Evolutionary conservation across 1,140 invertebrate genomes (phyloP).

Genomic region (Stenopsyche tienmushanensis): DNA sequence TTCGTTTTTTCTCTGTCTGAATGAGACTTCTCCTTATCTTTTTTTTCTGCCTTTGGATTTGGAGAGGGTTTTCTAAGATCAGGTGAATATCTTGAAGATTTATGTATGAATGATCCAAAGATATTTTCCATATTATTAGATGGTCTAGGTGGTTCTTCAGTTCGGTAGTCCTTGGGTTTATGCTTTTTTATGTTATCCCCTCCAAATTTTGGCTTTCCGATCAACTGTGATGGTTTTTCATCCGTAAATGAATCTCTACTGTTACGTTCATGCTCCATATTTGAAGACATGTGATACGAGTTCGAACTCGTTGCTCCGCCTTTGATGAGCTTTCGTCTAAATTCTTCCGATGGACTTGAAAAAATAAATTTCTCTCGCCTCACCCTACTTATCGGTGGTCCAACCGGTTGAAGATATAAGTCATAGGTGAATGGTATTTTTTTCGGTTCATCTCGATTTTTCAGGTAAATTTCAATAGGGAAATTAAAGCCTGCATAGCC

Average conservation of each 20-base stretch:
- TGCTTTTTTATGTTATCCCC: conserved; percentile 65
- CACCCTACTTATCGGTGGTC: conserved; percentile 66
- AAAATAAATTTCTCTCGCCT: conserved; percentile 78
- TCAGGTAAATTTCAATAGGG: conserved; percentile 88
- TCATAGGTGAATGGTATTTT: conserved; percentile 87
- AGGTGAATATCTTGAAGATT: conserved; percentile 64
- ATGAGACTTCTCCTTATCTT: conserved; percentile 59
- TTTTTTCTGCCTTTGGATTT: conserved; percentile 58
- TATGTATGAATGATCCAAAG: conserved; percentile 77
- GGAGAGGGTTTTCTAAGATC: conserved; percentile 62
- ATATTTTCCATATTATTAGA: conserved; percentile 72
- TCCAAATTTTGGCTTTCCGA: conserved; percentile 69
- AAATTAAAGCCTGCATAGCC: conserved; percentile 93
- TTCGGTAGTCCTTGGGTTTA: conserved; percentile 63
- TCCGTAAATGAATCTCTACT: conserved; percentile 56
- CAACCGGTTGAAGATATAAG: conserved; percentile 73
- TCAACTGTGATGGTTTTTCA: conserved; percentile 55
- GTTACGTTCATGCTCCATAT: conserved; percentile 53
- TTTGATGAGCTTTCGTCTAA: conserved; percentile 81
- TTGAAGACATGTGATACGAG: conserved; percentile 44
- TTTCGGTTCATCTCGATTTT: conserved; percentile 88
- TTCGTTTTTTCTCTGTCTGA: conserved; percentile 63
- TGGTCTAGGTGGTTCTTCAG: conserved; percentile 61
- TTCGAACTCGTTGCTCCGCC: conserved; percentile 70
- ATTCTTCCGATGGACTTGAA: conserved; percentile 84